Evolutionary conservation across 1,140 invertebrate genomes (phyloP), one percentile per base, ranked within the genome.

Genomic region (Camponotus pennsylvanicus): DNA sequence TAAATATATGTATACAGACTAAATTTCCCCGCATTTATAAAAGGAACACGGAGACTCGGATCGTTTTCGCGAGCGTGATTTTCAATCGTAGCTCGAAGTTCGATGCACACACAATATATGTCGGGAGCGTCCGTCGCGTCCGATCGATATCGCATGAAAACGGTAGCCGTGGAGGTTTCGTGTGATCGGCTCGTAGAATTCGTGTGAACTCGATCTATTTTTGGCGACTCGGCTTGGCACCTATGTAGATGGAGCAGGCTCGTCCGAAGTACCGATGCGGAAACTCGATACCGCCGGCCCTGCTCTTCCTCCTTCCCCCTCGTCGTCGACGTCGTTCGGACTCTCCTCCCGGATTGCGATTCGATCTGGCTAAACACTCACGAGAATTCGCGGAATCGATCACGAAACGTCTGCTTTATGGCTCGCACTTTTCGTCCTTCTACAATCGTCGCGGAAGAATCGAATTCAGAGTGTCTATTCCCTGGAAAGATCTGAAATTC

Each of bases 151-250:
- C 69, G n/a, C 67, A 18, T 5, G 49, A 52, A 61, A 84, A 86
- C 64, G 87, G 78, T 85, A 61, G 86, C 61, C 78, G 49, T 15
- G 59, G 67, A 71, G 75, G 49, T 90, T 93, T 91, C 93, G 93
- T 94, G 93, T 91, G 91, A 91, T 86, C 87, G 73, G 90, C 90
- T 91, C 92, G 87, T 92, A 87, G 83, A 90, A 83, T 86, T 84
- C 92, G 92, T 76, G 92, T 90, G 90, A 93, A 93, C 91, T 90
- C 92, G 89, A 93, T 93, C 93, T 92, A 92, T 91, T 93, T 92
- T 89, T 85, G 63, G 82, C 85, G 85, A 88, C 88, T 85, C 63
- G 83, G 27, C 88, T 75, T 15, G 87, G 84, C 89, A 91, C 90
- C 89, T 85, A 80, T 61, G 86, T 88, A 80, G 82, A 90, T 86